Percentiles rank a stretch among this genome's conserved stretches.
These are phyloP conservation scores for Hydriomena furcata DNA, from an alignment of 2,888 invertebrate species.

Conservation along the genomic window DNA sequence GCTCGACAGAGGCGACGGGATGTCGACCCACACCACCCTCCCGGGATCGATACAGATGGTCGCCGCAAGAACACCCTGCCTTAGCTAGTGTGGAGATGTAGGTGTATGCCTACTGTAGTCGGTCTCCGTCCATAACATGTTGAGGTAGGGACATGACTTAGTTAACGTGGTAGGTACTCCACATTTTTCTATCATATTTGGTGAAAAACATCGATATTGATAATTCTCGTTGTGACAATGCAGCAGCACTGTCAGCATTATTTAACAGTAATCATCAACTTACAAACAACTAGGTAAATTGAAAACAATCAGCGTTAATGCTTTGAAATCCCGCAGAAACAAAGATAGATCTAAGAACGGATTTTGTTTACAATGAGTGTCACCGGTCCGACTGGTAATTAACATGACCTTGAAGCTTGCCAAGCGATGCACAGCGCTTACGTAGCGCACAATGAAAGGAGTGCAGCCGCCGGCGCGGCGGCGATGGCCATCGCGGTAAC, in stretches of 20 bases:
- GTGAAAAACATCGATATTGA: conserved; percentile 2
- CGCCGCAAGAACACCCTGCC: conserved; percentile 69
- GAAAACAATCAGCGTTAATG: conserved; percentile 22
- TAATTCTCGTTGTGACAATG: neutral
- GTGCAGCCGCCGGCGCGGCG: conserved; percentile 53
- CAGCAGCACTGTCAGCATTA: conserved; percentile 3
- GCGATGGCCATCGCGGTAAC: conserved; percentile 63
- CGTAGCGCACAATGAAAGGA: conserved; percentile 65
- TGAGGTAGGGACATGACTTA: conserved; percentile 34
- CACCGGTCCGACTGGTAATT: conserved; percentile 70
- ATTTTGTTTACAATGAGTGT: conserved; percentile 57
- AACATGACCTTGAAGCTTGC: conserved; percentile 69
- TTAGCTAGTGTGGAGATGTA: conserved; percentile 51
- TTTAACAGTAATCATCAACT: conserved; percentile 1
- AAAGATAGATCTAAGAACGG: conserved; percentile 21
- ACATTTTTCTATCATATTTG: neutral
- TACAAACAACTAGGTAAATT: conserved; percentile 12
- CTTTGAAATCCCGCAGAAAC: conserved; percentile 24
- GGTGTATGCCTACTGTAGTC: conserved; percentile 30
- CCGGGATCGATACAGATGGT: conserved; percentile 81
- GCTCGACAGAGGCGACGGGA: conserved; percentile 73
- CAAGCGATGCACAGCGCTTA: conserved; percentile 50
- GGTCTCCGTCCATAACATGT: conserved; percentile 46
- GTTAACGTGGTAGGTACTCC: neutral
- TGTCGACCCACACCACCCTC: conserved; percentile 78